These are phyloP conservation scores for Corythaixoides concolor DNA, from an alignment of 2,113 vertebrate species.

Conservation along the genomic window DNA sequence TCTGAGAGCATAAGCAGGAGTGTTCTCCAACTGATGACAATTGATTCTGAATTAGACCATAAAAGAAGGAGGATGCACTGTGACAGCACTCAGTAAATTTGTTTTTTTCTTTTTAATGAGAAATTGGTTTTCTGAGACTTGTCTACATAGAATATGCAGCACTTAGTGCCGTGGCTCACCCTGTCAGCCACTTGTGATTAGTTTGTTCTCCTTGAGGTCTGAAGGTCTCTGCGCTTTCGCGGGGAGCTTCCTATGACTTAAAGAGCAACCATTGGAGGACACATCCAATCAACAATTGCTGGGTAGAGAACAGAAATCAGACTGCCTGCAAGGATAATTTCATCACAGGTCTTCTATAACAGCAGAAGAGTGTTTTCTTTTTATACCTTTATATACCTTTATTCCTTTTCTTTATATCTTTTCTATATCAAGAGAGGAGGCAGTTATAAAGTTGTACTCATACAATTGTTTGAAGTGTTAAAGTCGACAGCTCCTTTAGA, in stretches of 20 bases:
- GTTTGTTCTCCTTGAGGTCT: neutral
- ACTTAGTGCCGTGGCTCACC: accelerated
- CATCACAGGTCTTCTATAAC: neutral
- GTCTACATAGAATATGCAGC: neutral
- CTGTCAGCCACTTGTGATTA: neutral
- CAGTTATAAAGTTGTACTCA: neutral
- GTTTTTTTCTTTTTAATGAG: neutral
- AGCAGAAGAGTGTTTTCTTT: neutral
- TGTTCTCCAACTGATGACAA: neutral
- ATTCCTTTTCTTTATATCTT: too few species aligned
- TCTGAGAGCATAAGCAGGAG: neutral
- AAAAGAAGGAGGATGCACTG: neutral
- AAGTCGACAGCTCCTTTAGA: neutral
- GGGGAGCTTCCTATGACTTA: neutral
- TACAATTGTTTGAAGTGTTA: neutral
- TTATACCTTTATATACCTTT: neutral
- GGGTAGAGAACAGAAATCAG: neutral
- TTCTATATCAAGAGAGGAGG: neutral
- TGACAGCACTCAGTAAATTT: neutral
- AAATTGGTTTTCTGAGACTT: neutral
- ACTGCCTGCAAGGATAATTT: neutral
- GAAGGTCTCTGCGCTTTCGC: neutral
- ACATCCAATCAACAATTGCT: neutral
- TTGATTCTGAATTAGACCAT: neutral
- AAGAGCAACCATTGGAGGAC: neutral